A percentile compares a stretch with the other conserved stretches of the same genome.
These are phyloP conservation scores for Scaptomyza montana DNA, from an alignment of 1,140 invertebrate species.

Conservation along the genomic window DNA sequence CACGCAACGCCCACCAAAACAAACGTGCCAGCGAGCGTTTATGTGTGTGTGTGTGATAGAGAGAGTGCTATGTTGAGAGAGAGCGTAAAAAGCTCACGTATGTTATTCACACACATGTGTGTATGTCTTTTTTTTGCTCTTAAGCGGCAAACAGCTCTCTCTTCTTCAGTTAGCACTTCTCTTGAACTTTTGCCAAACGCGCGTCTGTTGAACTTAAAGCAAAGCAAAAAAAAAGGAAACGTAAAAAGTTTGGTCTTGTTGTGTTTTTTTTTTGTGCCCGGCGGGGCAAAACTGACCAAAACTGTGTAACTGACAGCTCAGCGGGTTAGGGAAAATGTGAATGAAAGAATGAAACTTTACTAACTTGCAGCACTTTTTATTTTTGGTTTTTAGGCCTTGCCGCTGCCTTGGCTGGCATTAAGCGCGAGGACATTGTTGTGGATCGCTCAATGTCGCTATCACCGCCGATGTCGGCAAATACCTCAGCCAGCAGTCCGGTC, in stretches of 20 bases:
- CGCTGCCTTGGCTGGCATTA: constrained; percentile 81
- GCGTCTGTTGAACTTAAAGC: neutral
- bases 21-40: constrained; percentile 40
- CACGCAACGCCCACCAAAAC: constrained; percentile 66
- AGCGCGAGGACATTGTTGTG: constrained; percentile 80
- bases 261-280: no score
- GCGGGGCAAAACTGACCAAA: constrained; percentile 18
- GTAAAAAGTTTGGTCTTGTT: neutral
- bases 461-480: constrained; percentile 80
- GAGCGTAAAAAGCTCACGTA: constrained; percentile 35
- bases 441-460: constrained; percentile 81
- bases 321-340: constrained; percentile 2
- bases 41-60: neutral
- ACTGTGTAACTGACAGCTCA: constrained; percentile 43
- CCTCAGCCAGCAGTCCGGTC: constrained; percentile 66
- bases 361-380: constrained; percentile 32
- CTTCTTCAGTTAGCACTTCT: constrained; percentile 27
- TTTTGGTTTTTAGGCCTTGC: constrained; percentile 83
- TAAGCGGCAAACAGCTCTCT: neutral
- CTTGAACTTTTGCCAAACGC: constrained; percentile 9
- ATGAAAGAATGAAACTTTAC: neutral
- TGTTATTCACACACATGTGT: constrained; percentile 28
- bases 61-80: constrained; percentile 2
- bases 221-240: neutral
- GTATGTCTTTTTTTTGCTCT: constrained; percentile 39